phyloP scores from a whole-genome alignment of 2,888 invertebrate species.

The Lypha dubia region DNA sequence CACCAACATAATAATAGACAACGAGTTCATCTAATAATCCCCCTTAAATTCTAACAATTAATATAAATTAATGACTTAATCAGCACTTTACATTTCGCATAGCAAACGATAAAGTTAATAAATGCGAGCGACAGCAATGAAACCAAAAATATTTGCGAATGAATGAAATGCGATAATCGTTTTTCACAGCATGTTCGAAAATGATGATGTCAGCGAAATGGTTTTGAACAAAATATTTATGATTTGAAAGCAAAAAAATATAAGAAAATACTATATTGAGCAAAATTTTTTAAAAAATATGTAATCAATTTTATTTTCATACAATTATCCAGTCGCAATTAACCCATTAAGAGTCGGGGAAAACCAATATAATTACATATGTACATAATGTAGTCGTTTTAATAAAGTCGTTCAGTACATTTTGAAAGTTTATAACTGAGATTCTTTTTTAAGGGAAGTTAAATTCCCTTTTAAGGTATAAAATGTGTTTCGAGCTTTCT shows the following conservation, averaged over 20 bases:
- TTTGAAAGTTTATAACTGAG: no score
- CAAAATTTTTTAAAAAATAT: not conserved
- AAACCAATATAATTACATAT: not conserved
- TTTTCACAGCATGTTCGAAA: constrained; percentile 39
- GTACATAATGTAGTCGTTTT: no score
- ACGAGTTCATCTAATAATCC: not conserved
- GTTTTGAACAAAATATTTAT: constrained; percentile 43
- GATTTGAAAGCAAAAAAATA: constrained; percentile 22
- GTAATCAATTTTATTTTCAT: constrained; percentile 12
- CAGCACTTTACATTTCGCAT: not conserved
- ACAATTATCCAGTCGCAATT: not conserved
- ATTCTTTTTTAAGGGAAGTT: no score
- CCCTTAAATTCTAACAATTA: constrained; percentile 17
- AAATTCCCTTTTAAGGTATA: no score
- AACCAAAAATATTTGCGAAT: not conserved
- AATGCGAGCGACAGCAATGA: constrained; percentile 3
- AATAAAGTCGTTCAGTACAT: no score
- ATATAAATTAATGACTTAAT: not conserved
- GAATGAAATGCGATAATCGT: constrained; percentile 15
- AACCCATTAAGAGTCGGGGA: not conserved
- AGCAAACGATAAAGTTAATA: constrained; percentile 3
- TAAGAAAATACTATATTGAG: constrained; percentile 13
- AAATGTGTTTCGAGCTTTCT: no score
- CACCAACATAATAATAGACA: not conserved
- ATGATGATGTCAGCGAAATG: constrained; percentile 67